Percentiles rank a stretch among this genome's conserved stretches.
Evolutionary conservation across 2,797 vertebrate genomes (phyloP).

Genomic region (Silurus aristotelis): DNA sequence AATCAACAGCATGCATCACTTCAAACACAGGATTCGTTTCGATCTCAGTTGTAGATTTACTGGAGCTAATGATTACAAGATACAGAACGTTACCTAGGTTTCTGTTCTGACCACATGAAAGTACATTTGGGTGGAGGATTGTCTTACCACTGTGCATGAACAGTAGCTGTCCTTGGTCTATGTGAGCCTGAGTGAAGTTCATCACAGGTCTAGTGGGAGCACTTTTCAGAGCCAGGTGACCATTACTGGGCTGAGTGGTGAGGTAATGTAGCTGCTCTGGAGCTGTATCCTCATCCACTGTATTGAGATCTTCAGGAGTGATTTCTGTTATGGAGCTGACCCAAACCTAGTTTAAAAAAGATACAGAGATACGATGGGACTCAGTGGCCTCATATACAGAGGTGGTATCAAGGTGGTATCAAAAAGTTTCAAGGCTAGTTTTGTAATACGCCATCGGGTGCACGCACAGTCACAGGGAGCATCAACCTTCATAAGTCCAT

Average conservation of each 20-base stretch:
- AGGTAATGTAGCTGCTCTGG: slow-evolving; percentile 79
- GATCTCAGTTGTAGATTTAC: too few relatives aligned
- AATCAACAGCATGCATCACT: not conserved
- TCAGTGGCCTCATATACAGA: not conserved
- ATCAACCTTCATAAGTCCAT: too few relatives aligned
- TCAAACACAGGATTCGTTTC: not conserved
- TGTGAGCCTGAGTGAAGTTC: slow-evolving; percentile 87
- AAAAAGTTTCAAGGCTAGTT: too few relatives aligned
- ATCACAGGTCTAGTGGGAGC: slow-evolving; percentile 76
- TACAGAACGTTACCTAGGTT: not conserved
- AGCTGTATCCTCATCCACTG: slow-evolving; percentile 79
- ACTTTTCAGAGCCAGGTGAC: slow-evolving; percentile 84
- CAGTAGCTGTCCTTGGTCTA: slow-evolving; percentile 80
- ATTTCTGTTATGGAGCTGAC: slow-evolving; percentile 85
- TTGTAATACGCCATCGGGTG: too few relatives aligned
- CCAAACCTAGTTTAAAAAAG: slow-evolving; percentile 80
- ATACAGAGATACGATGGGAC: not conserved
- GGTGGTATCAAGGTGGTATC: too few relatives aligned
- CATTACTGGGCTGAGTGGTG: slow-evolving; percentile 84
- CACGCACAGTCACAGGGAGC: too few relatives aligned
- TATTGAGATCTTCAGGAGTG: slow-evolving; percentile 75
- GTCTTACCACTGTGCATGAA: slow-evolving; percentile 85
- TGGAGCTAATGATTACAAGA: not conserved
- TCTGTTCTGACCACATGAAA: not conserved
- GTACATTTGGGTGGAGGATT: not conserved